Percentiles rank a stretch among this genome's conserved stretches.
These are phyloP conservation scores for Misgurnus anguillicaudatus DNA, from an alignment of 2,113 vertebrate genomes.

Conservation along the genomic window DNA sequence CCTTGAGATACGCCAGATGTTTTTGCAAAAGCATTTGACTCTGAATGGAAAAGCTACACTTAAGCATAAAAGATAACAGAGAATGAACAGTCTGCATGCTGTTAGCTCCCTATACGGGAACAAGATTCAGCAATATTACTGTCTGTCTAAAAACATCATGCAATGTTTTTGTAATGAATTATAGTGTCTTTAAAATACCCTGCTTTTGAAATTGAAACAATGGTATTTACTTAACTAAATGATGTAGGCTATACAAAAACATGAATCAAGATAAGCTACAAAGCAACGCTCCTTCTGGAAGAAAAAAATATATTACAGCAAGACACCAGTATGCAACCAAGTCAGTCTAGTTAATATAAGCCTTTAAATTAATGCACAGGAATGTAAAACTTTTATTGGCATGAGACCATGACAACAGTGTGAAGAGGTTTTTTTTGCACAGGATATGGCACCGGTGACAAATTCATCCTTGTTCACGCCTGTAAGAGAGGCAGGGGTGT, in stretches of 20 bases:
- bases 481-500: background rate
- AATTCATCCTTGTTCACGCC: background rate
- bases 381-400: background rate
- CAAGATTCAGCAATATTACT: background rate
- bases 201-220: no score
- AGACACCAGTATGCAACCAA: background rate
- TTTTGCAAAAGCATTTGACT: slow-evolving; percentile 16
- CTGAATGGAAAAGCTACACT: slow-evolving; percentile 2
- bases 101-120: no score
- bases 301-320: no score
- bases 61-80: background rate
- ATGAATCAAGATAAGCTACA: background rate
- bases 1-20: slow-evolving; percentile 33
- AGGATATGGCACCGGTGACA: slow-evolving; percentile 1
- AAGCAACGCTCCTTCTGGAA: no score
- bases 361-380: background rate
- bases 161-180: background rate
- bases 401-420: background rate
- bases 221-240: background rate
- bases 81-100: background rate
- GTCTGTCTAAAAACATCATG: no score
- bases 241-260: background rate
- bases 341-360: background rate
- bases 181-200: background rate
- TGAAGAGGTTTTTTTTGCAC: background rate